Conservation (phyloP, 2,113 vertebrate genomes). For the Labeo rohita region DNA sequence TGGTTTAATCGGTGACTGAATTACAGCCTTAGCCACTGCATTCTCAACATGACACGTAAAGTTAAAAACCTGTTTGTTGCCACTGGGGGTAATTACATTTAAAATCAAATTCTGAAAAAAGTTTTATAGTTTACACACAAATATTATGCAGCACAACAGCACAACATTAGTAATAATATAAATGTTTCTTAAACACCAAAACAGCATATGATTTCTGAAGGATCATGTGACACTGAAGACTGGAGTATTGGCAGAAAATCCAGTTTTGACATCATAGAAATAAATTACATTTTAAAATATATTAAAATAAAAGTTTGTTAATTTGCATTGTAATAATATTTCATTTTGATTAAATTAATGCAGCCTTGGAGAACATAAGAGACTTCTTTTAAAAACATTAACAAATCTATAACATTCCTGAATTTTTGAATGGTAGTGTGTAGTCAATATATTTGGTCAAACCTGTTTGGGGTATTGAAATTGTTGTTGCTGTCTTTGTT, state of each 20-base stretch:
- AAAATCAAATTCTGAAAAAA: background rate
- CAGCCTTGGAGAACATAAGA: background rate
- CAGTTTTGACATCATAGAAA: background rate
- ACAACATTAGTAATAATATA: too few species aligned
- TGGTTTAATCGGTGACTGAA: background rate
- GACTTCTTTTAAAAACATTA: background rate
- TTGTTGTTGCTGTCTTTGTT: background rate
- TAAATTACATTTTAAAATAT: background rate
- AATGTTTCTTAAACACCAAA: background rate
- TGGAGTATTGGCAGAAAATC: background rate
- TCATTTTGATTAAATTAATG: background rate
- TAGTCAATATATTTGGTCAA: background rate
- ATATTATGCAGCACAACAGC: too few species aligned
- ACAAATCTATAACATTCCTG: background rate
- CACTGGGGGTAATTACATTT: background rate
- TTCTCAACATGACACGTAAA: background rate
- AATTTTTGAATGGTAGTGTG: background rate
- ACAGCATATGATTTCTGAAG: background rate
- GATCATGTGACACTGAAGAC: background rate
- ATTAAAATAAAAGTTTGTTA: background rate
- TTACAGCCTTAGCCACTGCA: background rate
- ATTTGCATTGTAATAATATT: background rate
- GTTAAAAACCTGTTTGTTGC: background rate
- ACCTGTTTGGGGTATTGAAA: background rate
- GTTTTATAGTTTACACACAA: too few species aligned